Percentiles rank a stretch among this genome's conserved stretches.
phyloP scores from a whole-genome alignment of 1,140 invertebrate species.

The Scylla paramamosain region DNA sequence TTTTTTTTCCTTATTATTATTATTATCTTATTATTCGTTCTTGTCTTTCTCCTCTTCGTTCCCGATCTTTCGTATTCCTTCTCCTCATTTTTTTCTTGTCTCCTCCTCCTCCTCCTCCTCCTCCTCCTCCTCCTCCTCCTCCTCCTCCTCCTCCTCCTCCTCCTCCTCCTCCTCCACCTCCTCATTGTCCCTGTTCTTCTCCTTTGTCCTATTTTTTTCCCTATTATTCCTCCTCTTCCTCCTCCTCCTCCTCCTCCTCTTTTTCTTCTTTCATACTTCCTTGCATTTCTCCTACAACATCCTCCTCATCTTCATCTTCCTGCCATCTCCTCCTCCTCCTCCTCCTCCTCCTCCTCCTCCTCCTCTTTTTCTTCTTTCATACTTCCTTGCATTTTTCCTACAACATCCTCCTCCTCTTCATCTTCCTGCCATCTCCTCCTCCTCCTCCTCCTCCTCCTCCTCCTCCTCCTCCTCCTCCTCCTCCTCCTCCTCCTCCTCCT shows the following conservation, averaged over 20 bases:
- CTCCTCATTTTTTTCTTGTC: too few species aligned
- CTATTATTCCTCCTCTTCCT: not conserved
- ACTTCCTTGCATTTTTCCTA: not conserved
- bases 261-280: not conserved
- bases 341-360: not conserved
- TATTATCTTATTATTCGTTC: too few species aligned
- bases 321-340: not conserved
- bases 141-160: not conserved
- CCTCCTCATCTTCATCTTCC: not conserved
- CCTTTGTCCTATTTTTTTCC: not conserved
- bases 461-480: not conserved
- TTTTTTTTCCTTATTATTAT: too few species aligned
- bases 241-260: not conserved
- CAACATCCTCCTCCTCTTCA: not conserved
- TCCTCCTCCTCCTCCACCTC: not conserved
- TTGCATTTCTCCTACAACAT: not conserved
- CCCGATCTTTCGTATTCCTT: too few species aligned
- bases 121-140: not conserved
- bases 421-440: not conserved
- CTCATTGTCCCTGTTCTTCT: not conserved
- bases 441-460: not conserved
- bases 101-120: too few species aligned
- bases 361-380: not conserved
- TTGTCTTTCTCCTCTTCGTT: too few species aligned
- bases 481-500: not conserved